Conservation (phyloP, 2,888 invertebrate species). For the Frankliniella intonsa region DNA sequence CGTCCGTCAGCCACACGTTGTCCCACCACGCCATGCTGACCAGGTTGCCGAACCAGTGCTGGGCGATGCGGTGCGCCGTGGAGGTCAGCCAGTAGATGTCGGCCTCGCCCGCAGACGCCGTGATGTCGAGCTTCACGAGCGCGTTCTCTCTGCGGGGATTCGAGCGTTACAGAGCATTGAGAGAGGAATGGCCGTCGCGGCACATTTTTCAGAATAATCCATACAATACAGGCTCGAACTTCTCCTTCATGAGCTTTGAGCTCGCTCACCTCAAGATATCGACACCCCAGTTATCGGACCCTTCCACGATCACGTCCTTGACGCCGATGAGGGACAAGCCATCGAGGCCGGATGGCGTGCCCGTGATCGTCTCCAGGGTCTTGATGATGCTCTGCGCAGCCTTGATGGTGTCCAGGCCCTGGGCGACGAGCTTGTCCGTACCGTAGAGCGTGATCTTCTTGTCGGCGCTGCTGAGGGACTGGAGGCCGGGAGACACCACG, state of each 20-base stretch:
- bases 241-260: not conserved
- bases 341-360: constrained; percentile 50
- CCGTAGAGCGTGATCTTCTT: not conserved
- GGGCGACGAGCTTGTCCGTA: constrained; percentile 16
- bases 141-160: constrained; percentile 29
- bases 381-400: constrained; percentile 33
- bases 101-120: constrained; percentile 29
- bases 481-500: constrained; percentile 37
- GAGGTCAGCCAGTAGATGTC: not conserved
- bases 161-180: not conserved
- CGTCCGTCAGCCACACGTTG: constrained; percentile 41
- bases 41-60: constrained; percentile 45
- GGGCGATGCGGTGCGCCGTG: constrained; percentile 48
- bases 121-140: constrained; percentile 29
- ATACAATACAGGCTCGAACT: no score
- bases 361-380: constrained; percentile 32
- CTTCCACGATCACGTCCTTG: constrained; percentile 53
- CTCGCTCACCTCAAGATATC: constrained; percentile 48
- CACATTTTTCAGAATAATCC: not conserved
- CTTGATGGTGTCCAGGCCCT: constrained; percentile 31
- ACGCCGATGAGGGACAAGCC: constrained; percentile 56
- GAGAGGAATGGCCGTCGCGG: not conserved
- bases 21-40: constrained; percentile 37
- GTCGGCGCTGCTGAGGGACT: not conserved
- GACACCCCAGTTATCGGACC: constrained; percentile 59